Evolutionary conservation across 1,140 invertebrate species (phyloP).

Genomic region (Cherax quadricarinatus): DNA sequence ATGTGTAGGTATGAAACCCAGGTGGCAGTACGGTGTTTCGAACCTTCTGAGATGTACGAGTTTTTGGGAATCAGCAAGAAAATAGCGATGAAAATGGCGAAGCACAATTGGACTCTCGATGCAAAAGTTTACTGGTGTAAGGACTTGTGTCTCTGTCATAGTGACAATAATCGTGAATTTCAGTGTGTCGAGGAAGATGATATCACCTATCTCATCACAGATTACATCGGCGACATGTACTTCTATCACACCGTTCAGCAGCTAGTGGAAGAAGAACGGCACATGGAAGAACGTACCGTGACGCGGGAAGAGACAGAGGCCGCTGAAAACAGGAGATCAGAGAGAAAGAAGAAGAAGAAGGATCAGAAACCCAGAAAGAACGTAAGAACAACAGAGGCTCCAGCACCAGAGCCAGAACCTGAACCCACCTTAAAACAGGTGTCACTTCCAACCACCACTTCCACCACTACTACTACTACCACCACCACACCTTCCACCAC

Average conservation of each 20-base stretch:
- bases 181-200: slow-evolving; percentile 32
- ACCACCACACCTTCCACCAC: slow-evolving; percentile 1
- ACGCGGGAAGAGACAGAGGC: neutral
- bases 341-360: slow-evolving; percentile 48
- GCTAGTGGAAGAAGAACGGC: neutral
- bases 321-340: slow-evolving; percentile 8
- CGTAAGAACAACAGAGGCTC: neutral
- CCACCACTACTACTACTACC: neutral
- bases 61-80: slow-evolving; percentile 10
- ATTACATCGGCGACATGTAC: slow-evolving; percentile 34
- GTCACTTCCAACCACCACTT: neutral
- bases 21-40: slow-evolving; percentile 49
- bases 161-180: slow-evolving; percentile 32
- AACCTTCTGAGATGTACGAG: slow-evolving; percentile 23
- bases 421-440: neutral
- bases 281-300: neutral
- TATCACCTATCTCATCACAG: slow-evolving; percentile 40
- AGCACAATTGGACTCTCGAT: slow-evolving; percentile 22
- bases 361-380: slow-evolving; percentile 42
- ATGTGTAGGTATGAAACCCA: slow-evolving; percentile 41
- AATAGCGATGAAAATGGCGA: slow-evolving; percentile 17
- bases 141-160: slow-evolving; percentile 61
- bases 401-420: slow-evolving; percentile 1
- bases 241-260: slow-evolving; percentile 34
- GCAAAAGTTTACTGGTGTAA: slow-evolving; percentile 50